Evolutionary conservation across 2,888 invertebrate species (phyloP), one percentile per base, ranked within the genome.

Genomic region (Mallateleia sp.): DNA sequence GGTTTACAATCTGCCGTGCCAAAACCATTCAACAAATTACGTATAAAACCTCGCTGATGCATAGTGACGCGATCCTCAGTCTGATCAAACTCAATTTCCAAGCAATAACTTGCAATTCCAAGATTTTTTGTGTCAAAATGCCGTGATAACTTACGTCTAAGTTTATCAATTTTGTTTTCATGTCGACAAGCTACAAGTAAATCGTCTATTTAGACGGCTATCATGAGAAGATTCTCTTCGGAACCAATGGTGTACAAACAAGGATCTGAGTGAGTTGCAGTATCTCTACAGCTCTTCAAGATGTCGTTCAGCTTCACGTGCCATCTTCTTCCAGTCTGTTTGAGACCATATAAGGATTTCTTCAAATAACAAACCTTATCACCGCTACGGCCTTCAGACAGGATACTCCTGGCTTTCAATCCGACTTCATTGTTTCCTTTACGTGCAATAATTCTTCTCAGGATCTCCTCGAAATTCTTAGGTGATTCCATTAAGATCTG

Each of bases 401-500:
- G 3, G 58, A 79, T 79, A 7, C 32, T 58, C n/a, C 32, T 24
- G 18, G 85, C 80, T 22, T 69, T 72, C 7, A 6, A 32, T 42
- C 66, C 52, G 42, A 72, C 20, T n/a, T 84, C 32, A 15, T 38
- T 50, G 24, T 34, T n/a, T 32, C 15, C 22, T 38, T 83, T 54
- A 2, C 34, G 28, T 69, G 24, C 18, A 28, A 62, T 60, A 7
- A 82, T 75, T 58, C 25, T 32, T n/a, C 67, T 20, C 28, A 80
- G 67, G 14, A 32, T 34, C 25, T 66, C 75, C 14, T 54, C 25
- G 15, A 45, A 56, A 18, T 56, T 56, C 8, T 56, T 75, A 0
- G 88, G 90, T n/a, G 60, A 58, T 47, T 85, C 64, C 89, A 89
- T 89, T 2, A 62, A 62, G 14, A 80, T 64, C 14, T 62, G n/a